Evolutionary conservation across 2,113 vertebrate species (phyloP).

Genomic region (Pandion haliaetus): DNA sequence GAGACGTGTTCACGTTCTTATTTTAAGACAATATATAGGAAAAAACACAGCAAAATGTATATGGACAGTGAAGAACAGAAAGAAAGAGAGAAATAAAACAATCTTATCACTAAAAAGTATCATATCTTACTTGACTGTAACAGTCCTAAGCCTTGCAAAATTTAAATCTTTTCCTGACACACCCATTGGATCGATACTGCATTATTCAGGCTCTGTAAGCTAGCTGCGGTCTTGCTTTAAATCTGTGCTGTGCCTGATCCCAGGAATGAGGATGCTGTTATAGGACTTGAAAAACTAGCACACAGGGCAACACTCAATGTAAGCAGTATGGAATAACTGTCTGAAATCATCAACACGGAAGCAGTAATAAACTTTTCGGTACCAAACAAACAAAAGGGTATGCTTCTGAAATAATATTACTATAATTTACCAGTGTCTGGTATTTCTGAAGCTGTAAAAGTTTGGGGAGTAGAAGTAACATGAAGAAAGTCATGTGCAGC

Average conservation of each 20-base stretch:
- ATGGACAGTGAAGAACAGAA: background rate
- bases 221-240: background rate
- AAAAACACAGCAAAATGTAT: background rate
- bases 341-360: background rate
- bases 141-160: background rate
- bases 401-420: background rate
- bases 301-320: background rate
- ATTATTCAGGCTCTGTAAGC: background rate
- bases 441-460: slow-evolving; percentile 7
- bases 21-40: background rate
- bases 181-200: background rate
- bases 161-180: background rate
- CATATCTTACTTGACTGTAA: background rate
- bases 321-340: background rate
- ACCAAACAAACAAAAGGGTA: background rate
- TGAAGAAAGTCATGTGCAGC: background rate
- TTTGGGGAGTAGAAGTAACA: background rate
- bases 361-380: background rate
- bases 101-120: background rate
- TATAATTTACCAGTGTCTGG: background rate
- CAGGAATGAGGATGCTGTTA: background rate
- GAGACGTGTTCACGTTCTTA: background rate
- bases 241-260: background rate
- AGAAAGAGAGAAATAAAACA: background rate
- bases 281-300: background rate